Conservation (phyloP, 2,888 invertebrate genomes). For the Eilema sororculum region DNA sequence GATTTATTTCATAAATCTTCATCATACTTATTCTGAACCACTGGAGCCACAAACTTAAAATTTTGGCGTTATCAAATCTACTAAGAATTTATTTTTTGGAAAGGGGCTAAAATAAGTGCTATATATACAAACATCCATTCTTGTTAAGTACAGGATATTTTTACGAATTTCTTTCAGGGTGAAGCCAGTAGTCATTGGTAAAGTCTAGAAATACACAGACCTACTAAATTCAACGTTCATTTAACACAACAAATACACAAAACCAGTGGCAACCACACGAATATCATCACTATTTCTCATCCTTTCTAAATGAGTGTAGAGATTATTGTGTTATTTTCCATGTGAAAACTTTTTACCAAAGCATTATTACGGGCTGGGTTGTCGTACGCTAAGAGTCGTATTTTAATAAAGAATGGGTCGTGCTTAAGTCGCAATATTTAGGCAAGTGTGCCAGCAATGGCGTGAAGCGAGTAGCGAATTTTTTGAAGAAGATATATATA, state of each 20-base stretch:
- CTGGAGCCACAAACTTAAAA: too few relatives aligned
- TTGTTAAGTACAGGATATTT: too few relatives aligned
- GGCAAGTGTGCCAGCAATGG: not conserved
- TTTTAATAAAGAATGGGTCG: slow-evolving; percentile 66
- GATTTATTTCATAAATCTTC: too few relatives aligned
- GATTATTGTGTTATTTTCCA: slow-evolving; percentile 53
- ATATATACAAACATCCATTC: too few relatives aligned
- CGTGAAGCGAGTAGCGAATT: not conserved
- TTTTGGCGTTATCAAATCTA: too few relatives aligned
- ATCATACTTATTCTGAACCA: too few relatives aligned
- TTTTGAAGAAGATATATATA: not conserved
- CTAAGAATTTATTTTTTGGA: too few relatives aligned
- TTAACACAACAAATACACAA: not conserved
- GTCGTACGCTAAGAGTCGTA: slow-evolving; percentile 50
- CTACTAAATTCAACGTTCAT: too few relatives aligned
- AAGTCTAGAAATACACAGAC: too few relatives aligned
- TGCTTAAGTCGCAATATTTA: slow-evolving; percentile 63
- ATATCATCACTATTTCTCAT: not conserved
- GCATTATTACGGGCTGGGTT: slow-evolving; percentile 50
- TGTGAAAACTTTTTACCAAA: slow-evolving; percentile 51
- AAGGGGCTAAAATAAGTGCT: too few relatives aligned
- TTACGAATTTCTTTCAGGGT: too few relatives aligned
- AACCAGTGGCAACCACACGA: not conserved
- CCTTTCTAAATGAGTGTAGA: slow-evolving; percentile 21
- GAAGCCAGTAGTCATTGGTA: too few relatives aligned